phyloP scores from a whole-genome alignment of 2,888 invertebrate species.

The Caenorhabditis sinica region DNA sequence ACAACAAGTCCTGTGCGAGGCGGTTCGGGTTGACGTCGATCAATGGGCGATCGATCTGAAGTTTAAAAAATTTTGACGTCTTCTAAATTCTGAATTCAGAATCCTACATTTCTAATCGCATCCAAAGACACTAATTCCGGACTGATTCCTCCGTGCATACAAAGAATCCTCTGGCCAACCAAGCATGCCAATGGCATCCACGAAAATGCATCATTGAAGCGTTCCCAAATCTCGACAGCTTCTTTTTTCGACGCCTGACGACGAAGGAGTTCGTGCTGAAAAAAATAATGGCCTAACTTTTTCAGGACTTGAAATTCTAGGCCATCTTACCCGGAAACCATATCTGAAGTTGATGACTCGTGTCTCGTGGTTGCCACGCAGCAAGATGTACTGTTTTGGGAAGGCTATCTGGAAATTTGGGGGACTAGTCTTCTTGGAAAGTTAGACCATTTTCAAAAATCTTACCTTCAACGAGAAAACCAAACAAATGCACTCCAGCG shows the following conservation, averaged over 20 bases:
- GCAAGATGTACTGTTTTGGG: conserved; percentile 48
- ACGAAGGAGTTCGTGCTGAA: conserved; percentile 32
- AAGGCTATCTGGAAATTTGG: conserved; percentile 26
- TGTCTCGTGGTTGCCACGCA: conserved; percentile 69
- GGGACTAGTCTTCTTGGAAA: too few relatives aligned
- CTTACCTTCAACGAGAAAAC: conserved; percentile 56
- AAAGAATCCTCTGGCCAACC: conserved; percentile 63
- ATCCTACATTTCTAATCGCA: conserved; percentile 51
- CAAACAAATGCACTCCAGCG: conserved; percentile 63
- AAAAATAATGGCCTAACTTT: neutral
- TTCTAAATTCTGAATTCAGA: too few relatives aligned
- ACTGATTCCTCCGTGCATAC: conserved; percentile 71
- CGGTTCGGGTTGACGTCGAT: conserved; percentile 13
- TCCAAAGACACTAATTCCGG: conserved; percentile 42
- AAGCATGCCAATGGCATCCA: conserved; percentile 63
- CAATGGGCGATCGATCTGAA: conserved; percentile 66
- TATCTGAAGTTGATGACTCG: conserved; percentile 64
- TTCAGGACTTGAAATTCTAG: neutral
- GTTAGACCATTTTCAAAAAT: neutral
- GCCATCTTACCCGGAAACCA: conserved; percentile 56
- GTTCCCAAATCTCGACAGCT: conserved; percentile 51
- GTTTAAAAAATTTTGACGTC: too few relatives aligned
- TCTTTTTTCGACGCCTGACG: conserved; percentile 12
- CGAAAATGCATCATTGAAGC: conserved; percentile 65
- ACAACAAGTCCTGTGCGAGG: conserved; percentile 61